Evolutionary conservation across 2,888 invertebrate genomes (phyloP), one percentile per base, ranked within the genome.

Genomic region (Hydroisotoma schaefferi): DNA sequence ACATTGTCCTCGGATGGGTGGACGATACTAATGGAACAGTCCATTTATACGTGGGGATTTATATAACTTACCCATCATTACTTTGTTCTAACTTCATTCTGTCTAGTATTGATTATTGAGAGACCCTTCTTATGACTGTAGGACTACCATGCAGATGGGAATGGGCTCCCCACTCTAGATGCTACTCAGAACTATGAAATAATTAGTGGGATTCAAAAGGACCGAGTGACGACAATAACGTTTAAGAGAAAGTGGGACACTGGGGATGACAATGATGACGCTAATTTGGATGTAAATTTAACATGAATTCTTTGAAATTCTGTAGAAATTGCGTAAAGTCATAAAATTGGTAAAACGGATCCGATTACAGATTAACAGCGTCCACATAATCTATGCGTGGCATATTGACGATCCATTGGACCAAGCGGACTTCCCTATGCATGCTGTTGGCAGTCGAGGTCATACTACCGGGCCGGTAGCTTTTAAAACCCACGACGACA

Each of bases 1-100:
- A 71, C 46, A 67, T 71, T 57, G 67, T 67, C 12, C 55, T 71
- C 25, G 69, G 69, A 6, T 68, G 71, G 68, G 68, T 71, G 0
- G 62, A 65, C 40, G 59, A 66, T 27, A n/a, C 27, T 8, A 47
- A 59, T 37, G 63, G 63, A 57, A 54, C 52, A 26, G 48, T 57
- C 2, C 40, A 59, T 28, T 15, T 63, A 40, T 48, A 48, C 22
- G 63, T 63, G 40, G 49, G 59, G 37, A 23, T 40, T 15, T 40
- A 27, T 26, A 20, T 20, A 55, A 22, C 28, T n/a, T 28, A 40
- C 15, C 6, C 12, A 55, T 46, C 27, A 26, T 54, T 43, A 25
- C 20, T 6, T 8, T 47, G 6, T 47, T 23, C 25, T 25, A 6
- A 20, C 28, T 8, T 27, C n/a, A 29, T 51, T 5, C n/a, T 12